Conservation (phyloP, 2,113 vertebrate species). For the Rhinogobius similis region DNA sequence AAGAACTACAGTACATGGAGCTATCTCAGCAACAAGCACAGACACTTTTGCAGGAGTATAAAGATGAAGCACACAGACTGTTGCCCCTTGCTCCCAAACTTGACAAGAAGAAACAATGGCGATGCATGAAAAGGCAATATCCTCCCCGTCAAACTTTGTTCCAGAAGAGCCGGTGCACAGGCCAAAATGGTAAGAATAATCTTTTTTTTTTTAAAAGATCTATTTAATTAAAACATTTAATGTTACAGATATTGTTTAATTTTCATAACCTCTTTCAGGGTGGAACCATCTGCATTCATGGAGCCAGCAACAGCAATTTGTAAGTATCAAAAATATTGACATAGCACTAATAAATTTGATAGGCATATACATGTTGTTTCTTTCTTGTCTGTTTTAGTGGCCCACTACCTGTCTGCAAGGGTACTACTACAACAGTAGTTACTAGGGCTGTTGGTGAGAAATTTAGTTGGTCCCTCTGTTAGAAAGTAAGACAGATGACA, state of each 20-base stretch:
- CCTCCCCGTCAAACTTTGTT: constrained; percentile 8
- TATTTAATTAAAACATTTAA: not conserved
- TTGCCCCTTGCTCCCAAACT: constrained; percentile 78
- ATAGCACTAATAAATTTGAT: no score
- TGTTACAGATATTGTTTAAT: not conserved
- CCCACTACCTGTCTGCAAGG: constrained; percentile 76
- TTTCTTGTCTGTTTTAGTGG: constrained; percentile 76
- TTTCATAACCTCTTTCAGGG: constrained; percentile 37
- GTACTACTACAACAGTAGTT: constrained; percentile 68
- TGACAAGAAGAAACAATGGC: constrained; percentile 76
- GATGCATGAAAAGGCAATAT: constrained; percentile 60
- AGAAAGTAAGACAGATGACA: not conserved
- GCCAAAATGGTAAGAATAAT: constrained; percentile 51
- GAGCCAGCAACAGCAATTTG: constrained; percentile 61
- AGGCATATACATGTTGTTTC: not conserved
- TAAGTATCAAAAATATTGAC: constrained; percentile 56
- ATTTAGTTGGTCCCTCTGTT: not conserved
- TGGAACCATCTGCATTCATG: constrained; percentile 46
- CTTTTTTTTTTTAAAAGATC: not conserved
- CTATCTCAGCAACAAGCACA: constrained; percentile 79
- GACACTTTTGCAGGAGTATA: constrained; percentile 80
- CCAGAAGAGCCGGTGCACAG: constrained; percentile 49
- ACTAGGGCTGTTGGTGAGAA: constrained; percentile 78
- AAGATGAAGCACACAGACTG: constrained; percentile 81
- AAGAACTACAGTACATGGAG: constrained; percentile 84